Percentiles rank a stretch among this genome's conserved stretches.
Evolutionary conservation across 2,888 invertebrate species (phyloP).

Genomic region (Augiades crinisus): DNA sequence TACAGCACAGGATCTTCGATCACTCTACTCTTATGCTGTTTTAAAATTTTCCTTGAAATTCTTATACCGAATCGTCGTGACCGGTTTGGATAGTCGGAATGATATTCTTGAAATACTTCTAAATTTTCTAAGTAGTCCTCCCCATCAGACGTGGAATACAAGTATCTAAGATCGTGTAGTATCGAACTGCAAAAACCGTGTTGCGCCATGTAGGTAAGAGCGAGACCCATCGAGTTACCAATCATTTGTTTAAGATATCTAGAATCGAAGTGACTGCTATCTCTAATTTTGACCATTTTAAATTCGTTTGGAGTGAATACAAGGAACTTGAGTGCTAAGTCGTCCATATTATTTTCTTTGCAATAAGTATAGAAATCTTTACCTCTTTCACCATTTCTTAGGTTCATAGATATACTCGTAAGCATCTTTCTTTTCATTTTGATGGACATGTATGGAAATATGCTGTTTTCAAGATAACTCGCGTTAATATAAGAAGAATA

Average conservation of each 20-base stretch:
- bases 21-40: slow-evolving; percentile 49
- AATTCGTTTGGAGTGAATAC: slow-evolving; percentile 39
- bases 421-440: slow-evolving; percentile 58
- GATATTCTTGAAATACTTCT: slow-evolving; percentile 39
- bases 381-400: slow-evolving; percentile 43
- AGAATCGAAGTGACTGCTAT: slow-evolving; percentile 11
- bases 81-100: neutral
- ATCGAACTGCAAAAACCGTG: slow-evolving; percentile 29
- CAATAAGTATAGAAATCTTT: slow-evolving; percentile 50
- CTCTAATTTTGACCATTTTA: slow-evolving; percentile 44
- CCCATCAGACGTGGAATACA: slow-evolving; percentile 42
- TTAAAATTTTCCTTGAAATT: slow-evolving; percentile 41
- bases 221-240: slow-evolving; percentile 44
- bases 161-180: slow-evolving; percentile 30
- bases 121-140: slow-evolving; percentile 47
- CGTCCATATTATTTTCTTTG: slow-evolving; percentile 34
- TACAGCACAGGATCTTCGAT: slow-evolving; percentile 43
- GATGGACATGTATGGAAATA: slow-evolving; percentile 57
- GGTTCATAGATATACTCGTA: slow-evolving; percentile 39
- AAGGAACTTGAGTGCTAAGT: slow-evolving; percentile 48
- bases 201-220: slow-evolving; percentile 35
- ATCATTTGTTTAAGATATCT: slow-evolving; percentile 38
- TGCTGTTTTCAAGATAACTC: slow-evolving; percentile 45
- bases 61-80: slow-evolving; percentile 40
- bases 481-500: slow-evolving; percentile 23